Conservation (phyloP, 2,888 invertebrate genomes). For the Agrochola lota region DNA sequence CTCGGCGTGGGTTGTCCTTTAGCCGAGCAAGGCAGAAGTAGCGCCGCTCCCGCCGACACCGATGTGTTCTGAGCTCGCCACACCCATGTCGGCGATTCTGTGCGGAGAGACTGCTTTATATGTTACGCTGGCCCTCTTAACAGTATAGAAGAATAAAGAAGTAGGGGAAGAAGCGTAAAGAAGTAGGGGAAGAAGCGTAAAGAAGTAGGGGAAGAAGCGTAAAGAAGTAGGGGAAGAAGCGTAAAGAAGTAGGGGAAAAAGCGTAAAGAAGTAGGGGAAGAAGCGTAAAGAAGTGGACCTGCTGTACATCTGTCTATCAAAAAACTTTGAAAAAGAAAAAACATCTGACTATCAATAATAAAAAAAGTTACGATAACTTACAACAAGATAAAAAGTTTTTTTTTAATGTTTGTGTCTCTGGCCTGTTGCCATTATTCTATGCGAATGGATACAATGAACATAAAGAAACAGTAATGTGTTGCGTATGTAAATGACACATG, state of each 20-base stretch:
- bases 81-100: slow-evolving; percentile 95
- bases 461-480: background rate
- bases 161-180: too few species aligned
- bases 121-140: slow-evolving; percentile 79
- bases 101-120: slow-evolving; percentile 86
- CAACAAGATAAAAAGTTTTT: background rate
- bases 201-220: slow-evolving; percentile 35
- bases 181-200: slow-evolving; percentile 32
- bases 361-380: background rate
- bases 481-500: background rate
- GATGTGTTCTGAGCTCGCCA: slow-evolving; percentile 94
- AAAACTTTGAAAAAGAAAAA: background rate
- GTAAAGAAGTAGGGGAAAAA: slow-evolving; percentile 6
- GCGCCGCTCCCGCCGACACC: slow-evolving; percentile 93
- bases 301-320: background rate
- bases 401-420: background rate
- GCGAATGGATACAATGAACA: background rate
- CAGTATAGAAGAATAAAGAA: slow-evolving; percentile 42
- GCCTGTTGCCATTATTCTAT: background rate
- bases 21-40: slow-evolving; percentile 94
- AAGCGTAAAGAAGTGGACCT: too few species aligned
- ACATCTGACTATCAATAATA: background rate
- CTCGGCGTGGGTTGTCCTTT: slow-evolving; percentile 95
- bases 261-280: too few species aligned
- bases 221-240: slow-evolving; percentile 41